These are phyloP conservation scores for Aphrocallistes beatrix DNA, from an alignment of 37 sponge, comb jelly and placozoan species.

Conservation along the genomic window DNA sequence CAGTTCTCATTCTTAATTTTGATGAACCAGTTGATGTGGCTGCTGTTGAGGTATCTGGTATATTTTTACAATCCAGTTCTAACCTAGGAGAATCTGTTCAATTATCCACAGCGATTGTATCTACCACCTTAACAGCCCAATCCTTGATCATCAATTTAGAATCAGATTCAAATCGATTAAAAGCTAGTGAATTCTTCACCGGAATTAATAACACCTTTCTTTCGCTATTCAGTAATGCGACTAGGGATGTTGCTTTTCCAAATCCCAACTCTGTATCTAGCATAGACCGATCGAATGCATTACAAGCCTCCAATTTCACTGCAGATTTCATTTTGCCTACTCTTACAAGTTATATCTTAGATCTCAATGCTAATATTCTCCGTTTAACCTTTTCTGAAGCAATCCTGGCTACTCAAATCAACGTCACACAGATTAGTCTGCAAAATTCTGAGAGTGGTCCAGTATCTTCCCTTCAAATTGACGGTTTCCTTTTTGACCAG, in stretches of 20 bases:
- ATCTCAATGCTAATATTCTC: slow-evolving; percentile 51
- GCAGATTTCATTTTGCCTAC: slow-evolving; percentile 53
- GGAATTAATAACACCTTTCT: slow-evolving; percentile 29
- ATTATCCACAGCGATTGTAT: not conserved
- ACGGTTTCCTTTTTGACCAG: not conserved
- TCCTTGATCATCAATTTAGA: not conserved
- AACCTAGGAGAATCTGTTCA: not conserved
- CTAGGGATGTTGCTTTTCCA: slow-evolving; percentile 24
- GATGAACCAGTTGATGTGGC: slow-evolving; percentile 40
- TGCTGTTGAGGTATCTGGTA: not conserved
- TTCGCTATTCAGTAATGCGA: slow-evolving; percentile 32
- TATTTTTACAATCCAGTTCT: not conserved
- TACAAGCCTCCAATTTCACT: slow-evolving; percentile 39
- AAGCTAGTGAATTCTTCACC: slow-evolving; percentile 16
- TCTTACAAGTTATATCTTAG: slow-evolving; percentile 49
- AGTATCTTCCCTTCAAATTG: not conserved
- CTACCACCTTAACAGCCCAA: not conserved
- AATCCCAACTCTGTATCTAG: slow-evolving; percentile 17
- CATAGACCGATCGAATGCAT: slow-evolving; percentile 21
- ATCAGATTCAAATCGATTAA: not conserved
- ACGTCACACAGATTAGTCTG: slow-evolving; percentile 30
- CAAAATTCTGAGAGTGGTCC: not conserved
- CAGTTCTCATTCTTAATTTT: slow-evolving; percentile 37
- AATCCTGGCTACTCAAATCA: slow-evolving; percentile 34
- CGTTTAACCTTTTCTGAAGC: slow-evolving; percentile 66